Conservation (phyloP, 2,113 vertebrate genomes). For the Rana temporaria region DNA sequence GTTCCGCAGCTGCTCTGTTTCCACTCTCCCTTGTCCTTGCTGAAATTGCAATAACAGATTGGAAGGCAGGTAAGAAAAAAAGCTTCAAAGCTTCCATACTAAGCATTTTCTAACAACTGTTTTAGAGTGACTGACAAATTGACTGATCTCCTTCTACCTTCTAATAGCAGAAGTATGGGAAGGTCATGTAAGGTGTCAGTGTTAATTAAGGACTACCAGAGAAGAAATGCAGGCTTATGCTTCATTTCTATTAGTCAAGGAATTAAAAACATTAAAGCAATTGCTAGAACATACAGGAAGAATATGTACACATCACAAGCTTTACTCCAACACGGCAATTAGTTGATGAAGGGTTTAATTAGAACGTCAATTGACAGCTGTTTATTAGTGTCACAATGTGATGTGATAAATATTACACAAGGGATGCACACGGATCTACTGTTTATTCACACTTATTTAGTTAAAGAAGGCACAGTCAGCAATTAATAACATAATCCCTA, state of each 20-base stretch:
- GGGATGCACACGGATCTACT: no score
- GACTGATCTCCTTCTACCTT: background rate
- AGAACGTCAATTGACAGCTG: background rate
- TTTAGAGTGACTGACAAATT: constrained; percentile 21
- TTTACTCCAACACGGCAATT: background rate
- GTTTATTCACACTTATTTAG: no score
- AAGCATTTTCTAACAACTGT: background rate
- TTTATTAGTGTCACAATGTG: background rate
- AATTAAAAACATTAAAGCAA: background rate
- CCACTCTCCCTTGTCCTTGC: background rate
- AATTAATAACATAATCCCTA: no score
- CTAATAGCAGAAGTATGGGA: background rate
- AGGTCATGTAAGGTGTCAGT: constrained; percentile 11
- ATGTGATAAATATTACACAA: no score
- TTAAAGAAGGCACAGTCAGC: no score
- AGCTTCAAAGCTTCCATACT: background rate
- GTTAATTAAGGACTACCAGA: constrained; percentile 20
- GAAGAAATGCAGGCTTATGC: background rate
- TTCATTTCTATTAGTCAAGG: background rate
- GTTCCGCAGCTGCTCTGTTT: background rate
- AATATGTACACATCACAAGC: background rate
- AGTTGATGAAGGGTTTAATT: background rate
- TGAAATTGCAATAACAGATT: background rate
- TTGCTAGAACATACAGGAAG: background rate
- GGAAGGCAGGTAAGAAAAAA: background rate